Evolutionary conservation across 2,113 vertebrate genomes (phyloP).

Genomic region (Protomyctophum bolini): DNA sequence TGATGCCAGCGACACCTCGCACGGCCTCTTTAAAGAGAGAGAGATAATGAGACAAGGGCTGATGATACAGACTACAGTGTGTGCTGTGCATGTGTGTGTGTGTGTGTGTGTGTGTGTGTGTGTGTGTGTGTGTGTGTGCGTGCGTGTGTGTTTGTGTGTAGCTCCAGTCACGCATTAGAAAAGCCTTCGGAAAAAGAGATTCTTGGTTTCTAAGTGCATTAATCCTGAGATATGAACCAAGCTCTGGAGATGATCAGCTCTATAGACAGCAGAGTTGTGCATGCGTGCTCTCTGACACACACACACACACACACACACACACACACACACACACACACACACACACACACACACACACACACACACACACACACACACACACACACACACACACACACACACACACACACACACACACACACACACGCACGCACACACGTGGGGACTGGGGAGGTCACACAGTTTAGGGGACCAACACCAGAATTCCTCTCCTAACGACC

Average conservation of each 20-base stretch:
- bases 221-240: conserved; percentile 79
- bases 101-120: conserved; percentile 31
- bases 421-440: too few species aligned
- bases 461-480: too few species aligned
- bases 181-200: conserved; percentile 57
- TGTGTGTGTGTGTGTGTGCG: background rate
- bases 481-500: too few species aligned
- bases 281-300: too few species aligned
- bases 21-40: conserved; percentile 44
- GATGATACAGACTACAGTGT: conserved; percentile 48
- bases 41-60: background rate
- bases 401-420: too few species aligned
- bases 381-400: too few species aligned
- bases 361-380: too few species aligned
- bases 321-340: too few species aligned
- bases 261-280: too few species aligned
- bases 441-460: too few species aligned
- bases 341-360: too few species aligned
- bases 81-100: conserved; percentile 8
- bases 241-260: conserved; percentile 48
- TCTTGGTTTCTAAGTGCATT: conserved; percentile 71
- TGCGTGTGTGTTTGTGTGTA: conserved; percentile 32
- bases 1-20: conserved; percentile 4
- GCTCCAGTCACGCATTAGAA: conserved; percentile 13
- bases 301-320: too few species aligned